Evolutionary conservation across 2,113 vertebrate genomes (phyloP).

Genomic region (Eurypyga helias): DNA sequence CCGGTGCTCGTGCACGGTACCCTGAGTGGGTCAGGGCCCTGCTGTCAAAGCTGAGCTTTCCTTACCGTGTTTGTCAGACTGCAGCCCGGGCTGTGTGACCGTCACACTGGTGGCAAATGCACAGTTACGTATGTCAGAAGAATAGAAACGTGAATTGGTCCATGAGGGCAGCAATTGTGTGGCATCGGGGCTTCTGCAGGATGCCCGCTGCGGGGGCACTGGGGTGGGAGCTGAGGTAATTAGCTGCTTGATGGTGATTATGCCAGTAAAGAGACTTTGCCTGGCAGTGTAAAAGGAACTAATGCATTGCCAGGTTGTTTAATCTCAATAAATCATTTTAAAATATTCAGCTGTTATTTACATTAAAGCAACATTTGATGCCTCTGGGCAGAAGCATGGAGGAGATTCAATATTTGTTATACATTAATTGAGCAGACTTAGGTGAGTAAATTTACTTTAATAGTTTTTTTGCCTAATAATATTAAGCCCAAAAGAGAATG

Average conservation of each 20-base stretch:
- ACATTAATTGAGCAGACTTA: slow-evolving; percentile 21
- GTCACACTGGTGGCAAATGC: fast-evolving
- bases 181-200: neutral
- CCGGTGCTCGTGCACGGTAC: fast-evolving
- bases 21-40: neutral
- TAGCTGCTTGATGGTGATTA: neutral
- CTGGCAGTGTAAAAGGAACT: neutral
- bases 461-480: neutral
- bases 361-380: slow-evolving; percentile 24
- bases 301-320: slow-evolving; percentile 35
- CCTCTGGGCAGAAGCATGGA: neutral
- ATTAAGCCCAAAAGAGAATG: neutral
- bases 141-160: neutral
- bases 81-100: neutral
- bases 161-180: neutral
- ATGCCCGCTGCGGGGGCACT: fast-evolving
- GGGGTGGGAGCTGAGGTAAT: neutral
- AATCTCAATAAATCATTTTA: neutral
- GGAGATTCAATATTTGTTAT: slow-evolving; percentile 55
- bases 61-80: fast-evolving
- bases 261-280: neutral
- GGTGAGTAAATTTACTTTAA: slow-evolving; percentile 38
- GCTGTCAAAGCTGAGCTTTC: neutral
- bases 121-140: fast-evolving
- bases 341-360: slow-evolving; percentile 52